phyloP scores from a whole-genome alignment of 2,113 vertebrate genomes.

The Nibea albiflora region DNA sequence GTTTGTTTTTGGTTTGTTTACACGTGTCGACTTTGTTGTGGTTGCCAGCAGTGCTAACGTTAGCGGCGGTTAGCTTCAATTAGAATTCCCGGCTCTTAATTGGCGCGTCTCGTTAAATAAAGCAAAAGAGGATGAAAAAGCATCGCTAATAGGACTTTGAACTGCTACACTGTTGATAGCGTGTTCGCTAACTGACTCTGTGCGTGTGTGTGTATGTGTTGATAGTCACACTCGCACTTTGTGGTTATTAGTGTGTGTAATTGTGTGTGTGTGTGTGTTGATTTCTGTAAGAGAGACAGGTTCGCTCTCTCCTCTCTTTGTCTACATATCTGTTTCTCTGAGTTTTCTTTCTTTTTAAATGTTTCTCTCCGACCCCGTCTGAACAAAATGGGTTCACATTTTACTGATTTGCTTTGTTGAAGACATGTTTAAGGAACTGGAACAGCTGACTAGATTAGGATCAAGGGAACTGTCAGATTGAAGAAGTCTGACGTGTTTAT shows the following conservation, averaged over 20 bases:
- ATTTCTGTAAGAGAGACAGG: slow-evolving; percentile 42
- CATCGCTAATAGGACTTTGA: slow-evolving; percentile 76
- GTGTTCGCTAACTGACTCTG: slow-evolving; percentile 44
- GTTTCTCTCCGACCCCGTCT: neutral
- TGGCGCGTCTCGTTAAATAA: slow-evolving; percentile 76
- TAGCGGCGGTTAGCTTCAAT: slow-evolving; percentile 78
- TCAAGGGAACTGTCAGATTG: neutral
- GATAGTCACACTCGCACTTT: slow-evolving; percentile 78
- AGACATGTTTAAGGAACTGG: neutral
- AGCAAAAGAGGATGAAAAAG: slow-evolving; percentile 74
- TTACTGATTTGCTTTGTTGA: neutral
- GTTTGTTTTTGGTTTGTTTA: slow-evolving; percentile 71
- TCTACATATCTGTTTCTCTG: neutral
- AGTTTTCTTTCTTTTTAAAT: neutral
- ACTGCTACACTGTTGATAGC: slow-evolving; percentile 62
- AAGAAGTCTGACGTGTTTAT: too few relatives aligned
- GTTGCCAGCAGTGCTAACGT: slow-evolving; percentile 72
- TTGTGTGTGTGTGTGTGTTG: slow-evolving; percentile 47
- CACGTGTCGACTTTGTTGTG: slow-evolving; percentile 74
- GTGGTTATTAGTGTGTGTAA: slow-evolving; percentile 64
- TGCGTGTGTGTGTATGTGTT: slow-evolving; percentile 21
- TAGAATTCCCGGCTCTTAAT: slow-evolving; percentile 73
- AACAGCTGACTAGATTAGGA: neutral
- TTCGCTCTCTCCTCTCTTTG: slow-evolving; percentile 10
- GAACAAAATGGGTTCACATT: neutral